Conservation (phyloP, 2,797 vertebrate species). For the Gallirallus australis region DNA sequence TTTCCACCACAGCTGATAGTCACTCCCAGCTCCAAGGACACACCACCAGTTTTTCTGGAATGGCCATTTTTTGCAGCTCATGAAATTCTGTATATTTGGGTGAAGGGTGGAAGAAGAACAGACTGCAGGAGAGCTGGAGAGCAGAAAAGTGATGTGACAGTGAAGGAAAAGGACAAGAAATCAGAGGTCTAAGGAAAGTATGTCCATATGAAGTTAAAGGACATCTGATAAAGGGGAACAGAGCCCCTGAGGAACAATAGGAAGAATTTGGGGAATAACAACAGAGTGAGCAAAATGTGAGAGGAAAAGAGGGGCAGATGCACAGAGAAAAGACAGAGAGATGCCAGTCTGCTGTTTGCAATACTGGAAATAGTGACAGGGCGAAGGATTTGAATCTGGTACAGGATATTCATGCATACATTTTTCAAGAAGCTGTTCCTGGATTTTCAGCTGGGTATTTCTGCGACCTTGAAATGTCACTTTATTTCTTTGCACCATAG, state of each 20-base stretch:
- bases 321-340: neutral
- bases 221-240: neutral
- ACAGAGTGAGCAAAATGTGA: neutral
- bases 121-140: neutral
- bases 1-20: conserved; percentile 5
- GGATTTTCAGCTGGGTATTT: conserved; percentile 31
- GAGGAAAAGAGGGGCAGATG: neutral
- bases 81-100: conserved; percentile 17
- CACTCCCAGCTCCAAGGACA: conserved; percentile 16
- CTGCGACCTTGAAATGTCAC: conserved; percentile 49
- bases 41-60: conserved; percentile 36
- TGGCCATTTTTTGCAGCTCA: conserved; percentile 39
- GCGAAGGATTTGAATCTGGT: conserved; percentile 3
- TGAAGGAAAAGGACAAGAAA: neutral
- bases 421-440: conserved; percentile 29
- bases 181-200: neutral
- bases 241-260: neutral
- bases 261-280: neutral
- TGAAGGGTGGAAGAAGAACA: conserved; percentile 10
- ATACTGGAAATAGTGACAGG: neutral
- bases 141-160: neutral
- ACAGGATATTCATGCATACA: neutral
- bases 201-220: neutral
- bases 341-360: neutral
- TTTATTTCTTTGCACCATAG: conserved; percentile 28